phyloP scores from a whole-genome alignment of 2,888 invertebrate species.

The Toxonevra muliebris region DNA sequence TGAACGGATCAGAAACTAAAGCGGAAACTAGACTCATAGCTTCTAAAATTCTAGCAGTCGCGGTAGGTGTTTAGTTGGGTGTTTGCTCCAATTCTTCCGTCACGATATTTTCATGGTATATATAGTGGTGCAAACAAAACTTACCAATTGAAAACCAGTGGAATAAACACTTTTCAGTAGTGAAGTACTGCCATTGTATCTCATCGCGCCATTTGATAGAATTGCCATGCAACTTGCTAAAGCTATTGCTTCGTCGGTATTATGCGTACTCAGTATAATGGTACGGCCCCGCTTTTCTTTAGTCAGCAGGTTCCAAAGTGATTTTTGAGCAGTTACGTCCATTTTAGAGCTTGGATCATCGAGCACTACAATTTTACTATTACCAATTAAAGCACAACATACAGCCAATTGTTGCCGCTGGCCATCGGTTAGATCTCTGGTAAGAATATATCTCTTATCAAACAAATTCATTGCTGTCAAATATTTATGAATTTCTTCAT shows the following conservation, averaged over 20 bases:
- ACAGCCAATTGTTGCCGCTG: conserved; percentile 78
- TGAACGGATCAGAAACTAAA: too few relatives aligned
- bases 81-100: too few relatives aligned
- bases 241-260: conserved; percentile 87
- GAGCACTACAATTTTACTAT: conserved; percentile 74
- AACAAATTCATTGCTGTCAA: conserved; percentile 71
- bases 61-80: too few relatives aligned
- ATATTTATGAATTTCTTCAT: conserved; percentile 70
- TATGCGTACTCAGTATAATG: conserved; percentile 82
- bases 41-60: too few relatives aligned
- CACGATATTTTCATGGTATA: neutral
- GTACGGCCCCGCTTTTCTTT: conserved; percentile 76
- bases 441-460: conserved; percentile 68
- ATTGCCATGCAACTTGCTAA: conserved; percentile 86
- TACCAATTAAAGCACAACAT: conserved; percentile 77
- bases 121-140: conserved; percentile 9
- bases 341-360: conserved; percentile 84
- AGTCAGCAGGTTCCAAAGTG: conserved; percentile 81
- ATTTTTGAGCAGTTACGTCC: conserved; percentile 80
- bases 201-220: conserved; percentile 80
- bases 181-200: conserved; percentile 81
- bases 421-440: conserved; percentile 72
- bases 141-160: conserved; percentile 80
- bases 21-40: too few relatives aligned
- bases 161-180: conserved; percentile 84